Conservation (phyloP, 2,888 invertebrate species). For the Erebia aethiops region DNA sequence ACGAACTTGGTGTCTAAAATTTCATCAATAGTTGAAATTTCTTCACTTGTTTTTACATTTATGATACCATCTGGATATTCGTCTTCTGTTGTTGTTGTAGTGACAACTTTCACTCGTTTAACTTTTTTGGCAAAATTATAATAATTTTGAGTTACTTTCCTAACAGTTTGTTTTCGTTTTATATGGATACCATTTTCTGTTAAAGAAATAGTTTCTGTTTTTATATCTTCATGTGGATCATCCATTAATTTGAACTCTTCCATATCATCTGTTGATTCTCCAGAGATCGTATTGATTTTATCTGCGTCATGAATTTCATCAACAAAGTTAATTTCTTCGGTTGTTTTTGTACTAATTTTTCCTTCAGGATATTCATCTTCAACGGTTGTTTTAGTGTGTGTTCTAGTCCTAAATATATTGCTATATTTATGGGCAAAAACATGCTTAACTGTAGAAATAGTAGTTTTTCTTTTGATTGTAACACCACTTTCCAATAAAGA, state of each 20-base stretch:
- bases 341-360: conserved; percentile 25
- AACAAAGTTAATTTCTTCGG: conserved; percentile 26
- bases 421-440: conserved; percentile 17
- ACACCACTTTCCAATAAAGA: conserved; percentile 21
- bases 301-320: conserved; percentile 19
- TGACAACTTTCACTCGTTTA: conserved; percentile 47
- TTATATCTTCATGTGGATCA: conserved; percentile 40
- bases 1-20: conserved; percentile 27
- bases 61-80: conserved; percentile 51
- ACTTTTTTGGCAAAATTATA: conserved; percentile 40
- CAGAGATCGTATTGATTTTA: not conserved
- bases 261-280: conserved; percentile 25
- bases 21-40: conserved; percentile 46
- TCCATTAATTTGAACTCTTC: conserved; percentile 37
- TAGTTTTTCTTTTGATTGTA: conserved; percentile 27
- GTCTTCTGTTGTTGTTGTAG: conserved; percentile 49
- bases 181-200: conserved; percentile 46
- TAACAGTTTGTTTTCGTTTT: conserved; percentile 46
- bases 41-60: conserved; percentile 49
- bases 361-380: conserved; percentile 35
- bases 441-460: conserved; percentile 20
- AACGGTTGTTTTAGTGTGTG: conserved; percentile 16
- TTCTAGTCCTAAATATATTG: conserved; percentile 27
- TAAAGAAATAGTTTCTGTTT: conserved; percentile 43
- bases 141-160: conserved; percentile 46